phyloP scores from a whole-genome alignment of 2,888 invertebrate genomes.

The Drosophila limbata region DNA sequence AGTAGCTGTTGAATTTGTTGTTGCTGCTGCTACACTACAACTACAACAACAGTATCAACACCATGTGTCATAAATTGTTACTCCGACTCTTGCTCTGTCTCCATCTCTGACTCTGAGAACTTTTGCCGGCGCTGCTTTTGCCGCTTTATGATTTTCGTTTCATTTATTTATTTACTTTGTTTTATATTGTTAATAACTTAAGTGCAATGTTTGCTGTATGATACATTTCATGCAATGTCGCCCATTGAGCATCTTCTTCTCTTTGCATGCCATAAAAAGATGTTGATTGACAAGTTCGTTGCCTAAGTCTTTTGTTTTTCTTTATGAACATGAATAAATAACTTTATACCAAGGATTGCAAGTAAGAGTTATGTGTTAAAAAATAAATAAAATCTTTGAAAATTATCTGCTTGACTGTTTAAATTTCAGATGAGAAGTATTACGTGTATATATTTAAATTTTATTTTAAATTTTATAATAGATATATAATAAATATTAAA shows the following conservation, averaged over 20 bases:
- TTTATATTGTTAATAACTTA: constrained; percentile 20
- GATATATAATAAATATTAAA: too few species aligned
- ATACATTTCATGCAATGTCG: constrained; percentile 36
- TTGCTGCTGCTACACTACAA: constrained; percentile 22
- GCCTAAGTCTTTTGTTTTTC: constrained; percentile 76
- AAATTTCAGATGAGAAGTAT: too few species aligned
- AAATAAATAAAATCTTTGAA: not conserved
- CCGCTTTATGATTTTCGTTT: constrained; percentile 46
- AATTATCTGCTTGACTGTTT: not conserved
- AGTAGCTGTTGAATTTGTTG: constrained; percentile 35
- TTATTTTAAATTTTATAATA: not conserved
- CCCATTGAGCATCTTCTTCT: constrained; percentile 23
- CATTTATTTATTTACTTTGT: constrained; percentile 60
- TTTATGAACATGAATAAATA: not conserved
- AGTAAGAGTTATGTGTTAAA: not conserved
- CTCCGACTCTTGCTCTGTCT: constrained; percentile 50
- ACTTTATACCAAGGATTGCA: not conserved
- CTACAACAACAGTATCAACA: constrained; percentile 40
- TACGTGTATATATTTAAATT: too few species aligned
- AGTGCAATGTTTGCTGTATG: constrained; percentile 26
- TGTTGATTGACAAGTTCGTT: constrained; percentile 62
- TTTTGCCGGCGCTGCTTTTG: constrained; percentile 42
- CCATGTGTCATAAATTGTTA: constrained; percentile 78
- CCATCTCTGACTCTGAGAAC: constrained; percentile 61
- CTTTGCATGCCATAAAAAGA: not conserved